Conservation (phyloP, 2,113 vertebrate species). For the Poeciliopsis occidentalis region DNA sequence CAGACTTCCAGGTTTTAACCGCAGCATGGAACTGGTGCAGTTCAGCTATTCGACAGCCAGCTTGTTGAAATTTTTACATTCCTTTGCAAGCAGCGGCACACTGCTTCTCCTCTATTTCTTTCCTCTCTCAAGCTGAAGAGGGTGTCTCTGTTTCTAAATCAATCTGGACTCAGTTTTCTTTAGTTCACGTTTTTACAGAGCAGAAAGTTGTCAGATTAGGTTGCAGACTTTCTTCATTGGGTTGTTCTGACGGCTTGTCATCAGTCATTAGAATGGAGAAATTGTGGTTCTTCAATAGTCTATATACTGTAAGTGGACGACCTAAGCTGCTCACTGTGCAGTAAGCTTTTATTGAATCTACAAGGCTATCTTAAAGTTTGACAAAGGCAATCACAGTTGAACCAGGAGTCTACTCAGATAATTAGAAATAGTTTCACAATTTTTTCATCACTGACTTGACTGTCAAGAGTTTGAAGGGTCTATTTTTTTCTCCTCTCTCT, state of each 20-base stretch:
- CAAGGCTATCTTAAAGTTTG: constrained; percentile 23
- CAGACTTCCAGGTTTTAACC: constrained; percentile 58
- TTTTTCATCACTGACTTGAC: constrained; percentile 42
- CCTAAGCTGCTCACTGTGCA: constrained; percentile 46
- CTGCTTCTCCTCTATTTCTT: constrained; percentile 34
- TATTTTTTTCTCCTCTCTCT: constrained; percentile 39
- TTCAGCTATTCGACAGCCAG: constrained; percentile 54
- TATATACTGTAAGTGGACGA: constrained; percentile 41
- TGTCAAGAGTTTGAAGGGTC: constrained; percentile 59
- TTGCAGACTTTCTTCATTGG: neutral
- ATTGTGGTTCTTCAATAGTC: constrained; percentile 18
- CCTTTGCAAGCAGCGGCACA: constrained; percentile 57
- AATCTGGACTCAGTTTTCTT: constrained; percentile 13
- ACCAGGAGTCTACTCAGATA: constrained; percentile 44
- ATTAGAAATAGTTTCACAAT: constrained; percentile 36
- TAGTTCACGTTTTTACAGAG: constrained; percentile 16
- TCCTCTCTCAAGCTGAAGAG: constrained; percentile 34
- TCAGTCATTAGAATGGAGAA: constrained; percentile 20
- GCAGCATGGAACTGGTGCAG: constrained; percentile 46
- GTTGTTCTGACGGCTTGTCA: constrained; percentile 12
- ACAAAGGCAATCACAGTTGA: constrained; percentile 54
- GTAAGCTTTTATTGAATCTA: constrained; percentile 38
- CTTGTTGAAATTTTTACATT: constrained; percentile 76
- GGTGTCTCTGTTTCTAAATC: constrained; percentile 29
- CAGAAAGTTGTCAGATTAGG: constrained; percentile 14